Evolutionary conservation across 1,140 invertebrate species (phyloP).

Genomic region (Gonatopus flavifemur): DNA sequence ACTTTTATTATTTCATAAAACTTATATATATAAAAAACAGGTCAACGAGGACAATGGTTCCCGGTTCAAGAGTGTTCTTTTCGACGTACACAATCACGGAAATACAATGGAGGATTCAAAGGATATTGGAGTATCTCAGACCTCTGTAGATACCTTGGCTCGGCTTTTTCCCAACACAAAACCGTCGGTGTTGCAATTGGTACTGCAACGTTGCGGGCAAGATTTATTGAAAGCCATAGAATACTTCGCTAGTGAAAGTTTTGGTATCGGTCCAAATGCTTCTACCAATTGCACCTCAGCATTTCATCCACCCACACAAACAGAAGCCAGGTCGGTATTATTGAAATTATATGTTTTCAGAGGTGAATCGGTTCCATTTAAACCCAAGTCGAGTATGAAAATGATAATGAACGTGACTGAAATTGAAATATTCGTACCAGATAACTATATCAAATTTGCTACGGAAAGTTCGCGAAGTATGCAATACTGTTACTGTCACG

Average conservation of each 20-base stretch:
- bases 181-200: constrained; percentile 82
- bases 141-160: constrained; percentile 79
- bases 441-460: too few species aligned
- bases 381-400: too few species aligned
- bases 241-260: constrained; percentile 59
- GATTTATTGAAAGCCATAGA: constrained; percentile 81
- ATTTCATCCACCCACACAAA: constrained; percentile 42
- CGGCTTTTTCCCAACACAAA: constrained; percentile 87
- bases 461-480: too few species aligned
- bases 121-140: constrained; percentile 57
- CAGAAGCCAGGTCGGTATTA: too few species aligned
- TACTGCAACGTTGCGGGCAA: constrained; percentile 81
- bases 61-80: constrained; percentile 13
- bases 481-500: too few species aligned
- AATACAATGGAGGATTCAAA: constrained; percentile 20
- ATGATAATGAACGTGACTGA: too few species aligned
- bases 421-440: too few species aligned
- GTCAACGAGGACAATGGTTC: not conserved
- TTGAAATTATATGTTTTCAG: too few species aligned
- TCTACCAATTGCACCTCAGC: constrained; percentile 25
- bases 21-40: too few species aligned
- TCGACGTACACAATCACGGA: too few species aligned
- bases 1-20: too few species aligned
- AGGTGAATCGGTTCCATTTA: too few species aligned
- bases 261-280: constrained; percentile 20